phyloP scores from a whole-genome alignment of 2,888 invertebrate species.

The Sicus ferrugineus region DNA sequence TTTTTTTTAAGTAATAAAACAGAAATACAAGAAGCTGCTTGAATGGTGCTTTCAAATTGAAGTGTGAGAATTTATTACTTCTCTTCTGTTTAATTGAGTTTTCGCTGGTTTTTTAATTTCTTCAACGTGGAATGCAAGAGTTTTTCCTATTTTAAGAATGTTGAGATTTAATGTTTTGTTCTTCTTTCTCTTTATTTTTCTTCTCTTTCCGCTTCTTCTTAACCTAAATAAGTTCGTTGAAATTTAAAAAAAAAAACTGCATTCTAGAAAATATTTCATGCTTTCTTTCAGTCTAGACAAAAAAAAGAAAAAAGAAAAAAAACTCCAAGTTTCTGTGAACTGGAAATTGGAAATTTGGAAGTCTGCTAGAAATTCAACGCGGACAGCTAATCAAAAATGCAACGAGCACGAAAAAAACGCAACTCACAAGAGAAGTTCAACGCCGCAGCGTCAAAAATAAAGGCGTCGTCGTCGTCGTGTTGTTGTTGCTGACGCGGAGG shows the following conservation, averaged over 20 bases:
- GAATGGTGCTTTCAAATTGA: background rate
- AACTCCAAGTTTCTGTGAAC: background rate
- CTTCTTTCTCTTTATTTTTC: too few relatives aligned
- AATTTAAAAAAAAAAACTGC: background rate
- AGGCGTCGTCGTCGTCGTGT: background rate
- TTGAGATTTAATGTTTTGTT: too few relatives aligned
- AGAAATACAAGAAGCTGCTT: background rate
- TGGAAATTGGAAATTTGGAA: background rate
- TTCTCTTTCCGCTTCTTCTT: too few relatives aligned
- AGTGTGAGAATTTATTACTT: background rate
- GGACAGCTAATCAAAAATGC: background rate
- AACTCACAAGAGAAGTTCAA: background rate
- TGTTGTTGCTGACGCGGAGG: slow-evolving; percentile 2
- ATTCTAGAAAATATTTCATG: background rate
- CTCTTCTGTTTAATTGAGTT: too few relatives aligned
- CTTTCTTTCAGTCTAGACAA: background rate
- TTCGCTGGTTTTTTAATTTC: too few relatives aligned
- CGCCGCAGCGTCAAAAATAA: background rate
- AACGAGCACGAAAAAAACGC: background rate
- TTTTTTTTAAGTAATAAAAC: background rate
- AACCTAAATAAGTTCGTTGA: too few relatives aligned
- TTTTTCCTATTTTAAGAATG: too few relatives aligned
- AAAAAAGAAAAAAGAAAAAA: background rate
- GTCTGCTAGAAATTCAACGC: background rate
- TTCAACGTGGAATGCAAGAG: too few relatives aligned